A percentile compares a stretch with the other conserved stretches of the same genome.
These are phyloP conservation scores for Steinernema carpocapsae DNA, from an alignment of 2,888 invertebrate genomes.

Conservation along the genomic window DNA sequence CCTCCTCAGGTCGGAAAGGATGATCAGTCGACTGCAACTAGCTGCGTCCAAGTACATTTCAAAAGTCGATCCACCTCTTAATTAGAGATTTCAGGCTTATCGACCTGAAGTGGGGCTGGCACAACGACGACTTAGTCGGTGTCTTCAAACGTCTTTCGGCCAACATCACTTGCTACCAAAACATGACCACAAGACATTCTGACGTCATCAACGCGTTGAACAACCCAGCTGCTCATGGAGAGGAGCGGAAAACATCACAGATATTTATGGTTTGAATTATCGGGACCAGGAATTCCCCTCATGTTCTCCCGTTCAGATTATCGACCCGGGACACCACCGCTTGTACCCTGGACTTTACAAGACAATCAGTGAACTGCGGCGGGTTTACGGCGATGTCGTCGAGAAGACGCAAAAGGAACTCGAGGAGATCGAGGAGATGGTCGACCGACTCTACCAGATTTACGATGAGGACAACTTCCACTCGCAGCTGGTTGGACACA, in stretches of 20 bases:
- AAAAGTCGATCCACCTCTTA: background rate
- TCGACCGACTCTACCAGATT: constrained; percentile 55
- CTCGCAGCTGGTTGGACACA: constrained; percentile 47
- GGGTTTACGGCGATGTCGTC: constrained; percentile 56
- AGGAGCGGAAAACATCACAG: constrained; percentile 29
- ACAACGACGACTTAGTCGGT: constrained; percentile 54
- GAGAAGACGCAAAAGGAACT: constrained; percentile 54
- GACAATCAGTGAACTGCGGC: constrained; percentile 63
- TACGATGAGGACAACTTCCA: constrained; percentile 54
- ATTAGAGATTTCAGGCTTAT: constrained; percentile 29
- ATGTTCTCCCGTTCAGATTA: constrained; percentile 34
- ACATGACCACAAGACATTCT: constrained; percentile 47
- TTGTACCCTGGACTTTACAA: constrained; percentile 48
- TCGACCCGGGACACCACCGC: constrained; percentile 38
- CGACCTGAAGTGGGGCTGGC: constrained; percentile 62
- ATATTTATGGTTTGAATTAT: background rate
- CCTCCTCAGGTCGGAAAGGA: constrained; percentile 57
- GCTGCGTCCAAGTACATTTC: constrained; percentile 51
- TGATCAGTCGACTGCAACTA: constrained; percentile 54
- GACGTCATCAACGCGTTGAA: constrained; percentile 52
- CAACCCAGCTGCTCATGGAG: constrained; percentile 45
- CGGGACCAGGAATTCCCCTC: too few relatives aligned
- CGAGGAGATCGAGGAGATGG: constrained; percentile 48
- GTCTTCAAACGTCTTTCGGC: constrained; percentile 51
- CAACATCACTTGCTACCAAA: constrained; percentile 44